Conservation (phyloP, 2,888 invertebrate species). For the Mongoloraphidia duomilia region DNA sequence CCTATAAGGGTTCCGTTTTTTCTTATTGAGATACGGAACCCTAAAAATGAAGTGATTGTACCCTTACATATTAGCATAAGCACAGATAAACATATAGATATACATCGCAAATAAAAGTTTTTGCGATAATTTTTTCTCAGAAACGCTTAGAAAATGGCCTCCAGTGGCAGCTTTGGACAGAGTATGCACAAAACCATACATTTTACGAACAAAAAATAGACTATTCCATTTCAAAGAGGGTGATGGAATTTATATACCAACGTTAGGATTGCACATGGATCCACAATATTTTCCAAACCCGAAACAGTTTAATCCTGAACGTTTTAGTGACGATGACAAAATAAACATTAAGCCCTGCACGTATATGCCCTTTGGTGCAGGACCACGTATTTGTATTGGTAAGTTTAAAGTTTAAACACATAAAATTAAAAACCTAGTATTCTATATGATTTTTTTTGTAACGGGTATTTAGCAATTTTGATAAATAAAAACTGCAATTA, state of each 20-base stretch:
- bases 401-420: no score
- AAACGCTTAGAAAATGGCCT: conserved; percentile 36
- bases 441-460: no score
- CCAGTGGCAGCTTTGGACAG: conserved; percentile 34
- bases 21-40: no score
- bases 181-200: conserved; percentile 32
- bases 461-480: no score
- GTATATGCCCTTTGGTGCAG: conserved; percentile 37
- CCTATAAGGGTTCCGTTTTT: no score
- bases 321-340: conserved; percentile 27
- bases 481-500: no score
- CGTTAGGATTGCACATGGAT: conserved; percentile 29
- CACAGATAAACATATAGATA: no score
- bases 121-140: conserved; percentile 20
- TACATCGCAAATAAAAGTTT: no score
- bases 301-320: conserved; percentile 31
- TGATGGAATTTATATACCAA: conserved; percentile 24
- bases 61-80: no score
- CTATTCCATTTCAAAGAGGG: conserved; percentile 20
- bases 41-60: no score
- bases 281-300: conserved; percentile 31
- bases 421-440: no score
- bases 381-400: conserved; percentile 39
- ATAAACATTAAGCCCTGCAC: conserved; percentile 31
- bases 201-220: conserved; percentile 22